Conservation (phyloP, 2,113 vertebrate species). For the Syngnathus typhle region DNA sequence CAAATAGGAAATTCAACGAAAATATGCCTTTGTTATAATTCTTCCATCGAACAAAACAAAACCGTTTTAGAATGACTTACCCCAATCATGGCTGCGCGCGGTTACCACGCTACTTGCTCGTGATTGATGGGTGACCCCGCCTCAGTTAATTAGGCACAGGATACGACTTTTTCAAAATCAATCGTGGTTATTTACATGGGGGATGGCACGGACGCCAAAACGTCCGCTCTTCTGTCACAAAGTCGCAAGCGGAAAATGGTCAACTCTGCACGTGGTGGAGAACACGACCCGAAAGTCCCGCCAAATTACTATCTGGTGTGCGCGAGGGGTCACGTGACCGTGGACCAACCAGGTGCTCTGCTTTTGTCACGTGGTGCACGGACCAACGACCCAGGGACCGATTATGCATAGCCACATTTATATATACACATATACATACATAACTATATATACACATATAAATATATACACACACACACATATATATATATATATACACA, state of each 20-base stretch:
- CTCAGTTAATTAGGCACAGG: not conserved
- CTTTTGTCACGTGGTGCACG: not conserved
- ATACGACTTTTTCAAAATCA: not conserved
- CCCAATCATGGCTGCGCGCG: constrained; percentile 48
- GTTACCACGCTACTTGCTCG: not conserved
- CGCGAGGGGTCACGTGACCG: not conserved
- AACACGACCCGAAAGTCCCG: not conserved
- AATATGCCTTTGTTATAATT: not conserved
- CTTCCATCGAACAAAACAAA: not conserved
- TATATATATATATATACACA: no score
- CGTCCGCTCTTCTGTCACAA: not conserved
- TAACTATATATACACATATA: no score
- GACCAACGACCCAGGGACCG: not conserved
- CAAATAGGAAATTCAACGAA: not conserved
- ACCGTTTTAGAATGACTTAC: constrained; percentile 25
- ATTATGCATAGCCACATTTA: no score
- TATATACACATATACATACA: no score
- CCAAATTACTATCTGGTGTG: not conserved
- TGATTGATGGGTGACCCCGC: not conserved
- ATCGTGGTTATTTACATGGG: not conserved
- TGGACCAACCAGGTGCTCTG: not conserved
- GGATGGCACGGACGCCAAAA: not conserved
- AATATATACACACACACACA: no score
- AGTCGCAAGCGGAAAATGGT: not conserved
- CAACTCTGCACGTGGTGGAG: not conserved